Percentiles rank a stretch among this genome's conserved stretches.
phyloP scores from a whole-genome alignment of 1,140 invertebrate species.

The Spodoptera frugiperda region DNA sequence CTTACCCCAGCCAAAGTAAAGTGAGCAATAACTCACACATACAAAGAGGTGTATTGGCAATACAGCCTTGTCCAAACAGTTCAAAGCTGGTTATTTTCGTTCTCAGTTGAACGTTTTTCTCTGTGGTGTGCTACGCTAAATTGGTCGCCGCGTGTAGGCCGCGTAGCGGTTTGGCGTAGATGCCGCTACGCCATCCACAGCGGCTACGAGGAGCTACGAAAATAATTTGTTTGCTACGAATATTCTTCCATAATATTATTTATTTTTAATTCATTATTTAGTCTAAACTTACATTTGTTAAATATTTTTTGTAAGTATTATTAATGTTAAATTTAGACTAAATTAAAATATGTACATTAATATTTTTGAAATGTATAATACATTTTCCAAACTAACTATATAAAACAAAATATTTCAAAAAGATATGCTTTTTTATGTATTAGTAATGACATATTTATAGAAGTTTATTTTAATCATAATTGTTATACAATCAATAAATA shows the following conservation, averaged over 20 bases:
- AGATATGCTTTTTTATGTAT: too few relatives aligned
- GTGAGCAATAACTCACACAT: not conserved
- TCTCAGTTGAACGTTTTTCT: conserved; percentile 50
- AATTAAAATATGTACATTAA: too few relatives aligned
- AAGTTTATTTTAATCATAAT: too few relatives aligned
- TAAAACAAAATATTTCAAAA: too few relatives aligned
- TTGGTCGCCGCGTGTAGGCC: conserved; percentile 41
- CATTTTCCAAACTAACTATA: too few relatives aligned
- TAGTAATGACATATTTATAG: too few relatives aligned
- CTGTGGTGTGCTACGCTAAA: conserved; percentile 48
- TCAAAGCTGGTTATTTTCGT: conserved; percentile 31
- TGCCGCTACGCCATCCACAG: conserved; percentile 59
- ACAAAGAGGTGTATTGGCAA: not conserved
- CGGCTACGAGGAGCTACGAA: conserved; percentile 53
- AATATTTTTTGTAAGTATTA: not conserved
- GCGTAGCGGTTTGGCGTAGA: conserved; percentile 65
- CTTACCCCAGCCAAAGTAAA: too few relatives aligned
- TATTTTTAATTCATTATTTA: too few relatives aligned
- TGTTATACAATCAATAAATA: too few relatives aligned
- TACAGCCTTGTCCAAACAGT: conserved; percentile 18
- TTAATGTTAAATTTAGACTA: not conserved
- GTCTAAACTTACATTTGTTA: too few relatives aligned
- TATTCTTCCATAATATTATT: too few relatives aligned
- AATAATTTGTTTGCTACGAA: conserved; percentile 12
- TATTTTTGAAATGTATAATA: too few relatives aligned